Evolutionary conservation across 2,888 invertebrate species (phyloP), one percentile per base, ranked within the genome.

Genomic region (Merodon equestris): DNA sequence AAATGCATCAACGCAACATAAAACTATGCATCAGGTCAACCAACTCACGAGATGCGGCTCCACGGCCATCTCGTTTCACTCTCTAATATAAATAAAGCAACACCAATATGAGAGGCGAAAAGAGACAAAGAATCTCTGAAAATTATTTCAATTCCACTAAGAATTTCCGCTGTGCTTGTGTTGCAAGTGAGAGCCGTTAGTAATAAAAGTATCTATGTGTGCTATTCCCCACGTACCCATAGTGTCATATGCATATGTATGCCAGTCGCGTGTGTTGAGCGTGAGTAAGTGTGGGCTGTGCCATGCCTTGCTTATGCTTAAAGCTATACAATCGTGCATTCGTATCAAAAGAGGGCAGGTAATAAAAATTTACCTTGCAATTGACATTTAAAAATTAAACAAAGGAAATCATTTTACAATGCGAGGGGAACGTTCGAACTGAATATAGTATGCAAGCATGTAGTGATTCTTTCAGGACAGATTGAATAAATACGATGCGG

Each of bases 1-100:
- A 14, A 19, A 56, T 27, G 15, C 54, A 38, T 10, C 1, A 60
- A 56, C 38, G 34, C 19, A 42, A 3, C 34, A 34, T 34, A 36
- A 48, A 14, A 38, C 19, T 19, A 13, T 51, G 58, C 60, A 70
- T 60, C 71, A 36, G 71, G 71, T 71, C 71, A 71, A 71, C 71
- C 71, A 71, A 71, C 71, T 71, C 71, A 50, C 38, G 50, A 71
- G 61, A 71, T 61, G 44, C 61, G 48, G 44, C 70, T 56, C 50
- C 15, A 38, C 48, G 40, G 38, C 19, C 44, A 45, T 15, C 38
- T 14, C 10, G 27, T 38, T 36, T 27, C 27, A 27, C 7, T 15
- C 64, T 47, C 54, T 44, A 45, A 45, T 56, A 64, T 44, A 64
- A 53, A 53, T 18, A 53, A 27, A 14, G 34, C 38, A 53, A 18